phyloP scores from a whole-genome alignment of 2,888 invertebrate species.

The Perizoma affinitatum region DNA sequence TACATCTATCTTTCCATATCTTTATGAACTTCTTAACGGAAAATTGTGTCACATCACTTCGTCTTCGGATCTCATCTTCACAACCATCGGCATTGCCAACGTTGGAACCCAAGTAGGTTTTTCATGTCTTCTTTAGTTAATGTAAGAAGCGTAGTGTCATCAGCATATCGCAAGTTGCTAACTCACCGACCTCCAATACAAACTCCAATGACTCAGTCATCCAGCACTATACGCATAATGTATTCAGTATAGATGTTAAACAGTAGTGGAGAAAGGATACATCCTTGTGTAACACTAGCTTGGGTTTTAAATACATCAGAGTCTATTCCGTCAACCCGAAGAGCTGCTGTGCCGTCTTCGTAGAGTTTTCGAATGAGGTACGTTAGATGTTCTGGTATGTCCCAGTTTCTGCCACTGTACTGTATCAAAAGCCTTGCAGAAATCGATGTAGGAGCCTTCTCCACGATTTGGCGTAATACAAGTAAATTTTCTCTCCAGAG shows the following conservation, averaged over 20 bases:
- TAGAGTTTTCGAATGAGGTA: too few species aligned
- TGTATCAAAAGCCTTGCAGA: background rate
- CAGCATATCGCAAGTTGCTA: background rate
- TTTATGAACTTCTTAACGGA: background rate
- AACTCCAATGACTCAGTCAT: background rate
- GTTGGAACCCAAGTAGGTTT: constrained; percentile 5
- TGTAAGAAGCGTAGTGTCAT: background rate
- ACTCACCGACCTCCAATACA: background rate
- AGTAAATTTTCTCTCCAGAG: too few species aligned
- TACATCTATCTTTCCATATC: background rate
- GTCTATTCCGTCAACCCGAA: too few species aligned
- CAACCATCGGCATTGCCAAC: background rate
- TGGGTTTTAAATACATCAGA: too few species aligned
- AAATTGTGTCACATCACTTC: constrained; percentile 2
- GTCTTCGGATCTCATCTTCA: constrained; percentile 5
- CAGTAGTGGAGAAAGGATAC: background rate
- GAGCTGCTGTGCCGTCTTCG: too few species aligned
- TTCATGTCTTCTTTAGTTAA: constrained; percentile 5
- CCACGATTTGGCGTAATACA: too few species aligned
- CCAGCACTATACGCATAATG: background rate
- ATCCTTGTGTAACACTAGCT: background rate
- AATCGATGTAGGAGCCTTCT: too few species aligned
- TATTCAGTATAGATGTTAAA: background rate
- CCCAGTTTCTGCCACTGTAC: background rate
- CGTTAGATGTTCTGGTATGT: too few species aligned